A percentile compares a stretch with the other conserved stretches of the same genome.
These are phyloP conservation scores for Nowickia ferox DNA, from an alignment of 2,888 invertebrate species.

Conservation along the genomic window DNA sequence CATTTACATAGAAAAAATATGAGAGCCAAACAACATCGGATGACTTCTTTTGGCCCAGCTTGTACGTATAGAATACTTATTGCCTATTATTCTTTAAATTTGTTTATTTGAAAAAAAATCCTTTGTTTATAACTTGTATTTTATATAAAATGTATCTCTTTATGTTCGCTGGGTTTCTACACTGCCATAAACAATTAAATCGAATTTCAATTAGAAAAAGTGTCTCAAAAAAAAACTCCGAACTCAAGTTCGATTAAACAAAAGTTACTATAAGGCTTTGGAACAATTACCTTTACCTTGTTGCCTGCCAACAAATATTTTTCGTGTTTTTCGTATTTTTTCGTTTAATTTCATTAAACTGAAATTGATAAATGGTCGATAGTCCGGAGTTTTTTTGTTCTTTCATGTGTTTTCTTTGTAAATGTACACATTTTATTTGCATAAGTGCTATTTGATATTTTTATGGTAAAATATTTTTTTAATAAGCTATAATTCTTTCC, in stretches of 20 bases:
- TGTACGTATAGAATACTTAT: neutral
- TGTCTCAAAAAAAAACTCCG: conserved; percentile 25
- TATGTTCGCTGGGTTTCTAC: neutral
- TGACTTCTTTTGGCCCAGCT: too few species aligned
- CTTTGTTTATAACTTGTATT: neutral
- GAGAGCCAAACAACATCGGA: too few species aligned
- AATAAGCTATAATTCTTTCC: neutral
- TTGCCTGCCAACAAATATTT: conserved; percentile 5
- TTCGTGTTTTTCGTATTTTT: neutral
- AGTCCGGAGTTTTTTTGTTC: neutral
- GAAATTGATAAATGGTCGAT: conserved; percentile 3
- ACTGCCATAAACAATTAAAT: neutral
- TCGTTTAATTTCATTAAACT: too few species aligned
- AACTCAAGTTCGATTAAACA: conserved; percentile 48
- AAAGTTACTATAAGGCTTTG: conserved; percentile 1
- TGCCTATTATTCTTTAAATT: neutral
- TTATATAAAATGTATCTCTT: neutral
- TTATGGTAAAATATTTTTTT: conserved; percentile 2
- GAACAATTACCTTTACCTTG: neutral
- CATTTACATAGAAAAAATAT: too few species aligned
- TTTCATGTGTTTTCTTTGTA: neutral
- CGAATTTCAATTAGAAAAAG: neutral
- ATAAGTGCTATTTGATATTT: conserved; percentile 1
- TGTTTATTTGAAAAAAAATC: neutral
- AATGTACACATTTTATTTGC: neutral